Evolutionary conservation across 1,140 invertebrate genomes (phyloP).

Genomic region (Panagrolaimus sp.): DNA sequence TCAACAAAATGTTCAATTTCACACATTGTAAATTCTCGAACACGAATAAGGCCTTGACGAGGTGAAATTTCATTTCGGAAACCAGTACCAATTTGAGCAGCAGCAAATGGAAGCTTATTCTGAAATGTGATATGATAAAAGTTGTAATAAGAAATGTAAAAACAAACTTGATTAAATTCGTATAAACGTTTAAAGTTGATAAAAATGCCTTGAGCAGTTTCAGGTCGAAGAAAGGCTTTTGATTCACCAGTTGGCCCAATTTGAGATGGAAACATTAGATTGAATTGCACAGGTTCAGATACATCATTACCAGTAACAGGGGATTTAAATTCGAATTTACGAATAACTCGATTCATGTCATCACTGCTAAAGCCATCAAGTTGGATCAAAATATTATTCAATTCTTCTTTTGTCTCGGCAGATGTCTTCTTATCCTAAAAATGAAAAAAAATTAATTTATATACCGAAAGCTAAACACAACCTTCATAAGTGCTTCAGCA

Average conservation of each 20-base stretch:
- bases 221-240: constrained; percentile 71
- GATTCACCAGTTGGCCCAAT: constrained; percentile 82
- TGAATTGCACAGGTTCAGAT: constrained; percentile 90
- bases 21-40: constrained; percentile 92
- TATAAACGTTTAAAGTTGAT: constrained; percentile 94
- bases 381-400: constrained; percentile 42
- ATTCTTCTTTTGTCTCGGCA: constrained; percentile 66
- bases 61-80: constrained; percentile 99
- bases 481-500: constrained; percentile 70
- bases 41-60: constrained; percentile 83
- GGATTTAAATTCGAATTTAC: constrained; percentile 85
- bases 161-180: constrained; percentile 77
- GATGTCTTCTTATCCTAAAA: constrained; percentile 72
- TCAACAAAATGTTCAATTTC: constrained; percentile 99
- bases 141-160: too few species aligned
- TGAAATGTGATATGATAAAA: constrained; percentile 60
- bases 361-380: constrained; percentile 80
- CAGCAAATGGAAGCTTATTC: constrained; percentile 90
- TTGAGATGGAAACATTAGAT: constrained; percentile 94
- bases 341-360: constrained; percentile 78
- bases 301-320: constrained; percentile 88
- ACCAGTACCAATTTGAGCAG: constrained; percentile 91
- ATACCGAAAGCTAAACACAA: constrained; percentile 16
- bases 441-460: not conserved
- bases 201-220: constrained; percentile 98